phyloP scores from a whole-genome alignment of 1,140 invertebrate species.

The Aporrectodea caliginosa region DNA sequence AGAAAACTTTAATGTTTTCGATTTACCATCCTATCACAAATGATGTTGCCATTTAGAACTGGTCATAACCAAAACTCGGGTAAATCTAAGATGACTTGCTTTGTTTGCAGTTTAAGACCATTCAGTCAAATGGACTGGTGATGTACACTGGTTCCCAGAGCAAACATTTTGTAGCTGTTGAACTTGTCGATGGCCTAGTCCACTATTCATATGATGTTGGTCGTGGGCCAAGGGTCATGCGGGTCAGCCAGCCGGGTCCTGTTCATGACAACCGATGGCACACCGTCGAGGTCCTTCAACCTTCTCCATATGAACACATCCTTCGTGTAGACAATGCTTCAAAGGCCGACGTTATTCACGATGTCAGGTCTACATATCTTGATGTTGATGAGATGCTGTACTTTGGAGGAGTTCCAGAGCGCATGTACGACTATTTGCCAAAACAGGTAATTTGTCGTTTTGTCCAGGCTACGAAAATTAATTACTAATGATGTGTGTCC shows the following conservation, averaged over 20 bases:
- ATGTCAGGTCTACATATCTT: not conserved
- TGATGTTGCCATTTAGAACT: too few relatives aligned
- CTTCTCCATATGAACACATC: not conserved
- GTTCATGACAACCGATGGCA: not conserved
- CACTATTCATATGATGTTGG: not conserved
- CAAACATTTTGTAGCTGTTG: not conserved
- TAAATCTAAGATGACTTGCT: too few relatives aligned
- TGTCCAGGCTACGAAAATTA: too few relatives aligned
- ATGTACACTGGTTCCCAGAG: not conserved
- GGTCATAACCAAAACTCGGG: too few relatives aligned
- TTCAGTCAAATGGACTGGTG: not conserved
- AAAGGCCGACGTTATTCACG: not conserved
- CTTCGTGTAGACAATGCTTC: not conserved
- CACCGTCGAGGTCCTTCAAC: not conserved
- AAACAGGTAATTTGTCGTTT: not conserved
- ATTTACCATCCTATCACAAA: too few relatives aligned
- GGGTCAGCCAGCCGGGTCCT: not conserved
- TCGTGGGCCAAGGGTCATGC: not conserved
- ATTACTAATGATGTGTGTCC: too few relatives aligned
- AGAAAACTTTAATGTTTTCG: too few relatives aligned
- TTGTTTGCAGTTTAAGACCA: not conserved
- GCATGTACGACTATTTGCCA: not conserved
- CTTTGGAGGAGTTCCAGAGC: not conserved
- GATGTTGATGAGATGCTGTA: not conserved
- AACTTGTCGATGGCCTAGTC: not conserved